Evolutionary conservation across 1,140 invertebrate species (phyloP).

Genomic region (Drosophila jambulina): DNA sequence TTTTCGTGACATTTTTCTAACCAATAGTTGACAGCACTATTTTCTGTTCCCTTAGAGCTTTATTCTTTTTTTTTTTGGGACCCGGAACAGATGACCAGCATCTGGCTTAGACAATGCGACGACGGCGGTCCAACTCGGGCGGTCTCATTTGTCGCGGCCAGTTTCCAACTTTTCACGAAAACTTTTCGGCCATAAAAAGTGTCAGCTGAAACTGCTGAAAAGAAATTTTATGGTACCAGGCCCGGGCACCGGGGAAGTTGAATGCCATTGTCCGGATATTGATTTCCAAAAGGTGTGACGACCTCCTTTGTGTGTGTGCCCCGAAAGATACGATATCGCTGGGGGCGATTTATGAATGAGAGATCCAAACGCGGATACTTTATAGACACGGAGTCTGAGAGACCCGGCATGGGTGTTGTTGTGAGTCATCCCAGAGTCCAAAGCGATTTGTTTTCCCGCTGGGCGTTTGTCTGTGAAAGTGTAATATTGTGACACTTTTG

Average conservation of each 20-base stretch:
- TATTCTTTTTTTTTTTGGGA: not conserved
- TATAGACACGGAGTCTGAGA: constrained; percentile 75
- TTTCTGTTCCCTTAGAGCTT: not conserved
- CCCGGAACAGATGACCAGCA: constrained; percentile 77
- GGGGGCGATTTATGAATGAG: constrained; percentile 77
- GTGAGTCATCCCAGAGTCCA: constrained; percentile 47
- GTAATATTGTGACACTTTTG: constrained; percentile 85
- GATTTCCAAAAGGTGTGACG: constrained; percentile 77
- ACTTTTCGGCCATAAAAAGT: constrained; percentile 74
- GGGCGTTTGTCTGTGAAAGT: constrained; percentile 71
- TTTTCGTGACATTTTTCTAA: not conserved
- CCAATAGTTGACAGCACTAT: not conserved
- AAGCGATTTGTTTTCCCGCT: constrained; percentile 72
- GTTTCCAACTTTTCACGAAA: constrained; percentile 62
- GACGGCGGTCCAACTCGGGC: constrained; percentile 75
- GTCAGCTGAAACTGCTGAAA: constrained; percentile 70
- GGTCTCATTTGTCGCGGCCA: constrained; percentile 76
- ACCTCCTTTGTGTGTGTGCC: constrained; percentile 57
- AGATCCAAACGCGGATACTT: constrained; percentile 36
- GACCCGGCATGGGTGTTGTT: constrained; percentile 3
- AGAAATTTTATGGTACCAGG: constrained; percentile 58
- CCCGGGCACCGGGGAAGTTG: constrained; percentile 31
- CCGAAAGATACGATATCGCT: constrained; percentile 63
- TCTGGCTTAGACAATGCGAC: constrained; percentile 71
- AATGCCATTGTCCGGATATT: constrained; percentile 64